phyloP scores from a whole-genome alignment of 2,888 invertebrate genomes.

The Tetropium fuscum region DNA sequence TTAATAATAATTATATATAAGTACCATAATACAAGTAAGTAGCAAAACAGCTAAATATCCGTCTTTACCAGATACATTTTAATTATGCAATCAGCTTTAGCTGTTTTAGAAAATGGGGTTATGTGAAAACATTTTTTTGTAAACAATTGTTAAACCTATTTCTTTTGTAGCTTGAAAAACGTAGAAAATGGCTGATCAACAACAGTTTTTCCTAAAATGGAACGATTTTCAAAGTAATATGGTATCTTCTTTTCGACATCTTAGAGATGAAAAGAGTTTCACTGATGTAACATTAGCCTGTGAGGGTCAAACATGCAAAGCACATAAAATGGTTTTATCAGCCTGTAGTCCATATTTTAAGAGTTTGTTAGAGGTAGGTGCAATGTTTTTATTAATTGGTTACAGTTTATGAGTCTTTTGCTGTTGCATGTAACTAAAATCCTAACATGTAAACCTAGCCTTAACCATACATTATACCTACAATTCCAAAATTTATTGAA shows the following conservation, averaged over 20 bases:
- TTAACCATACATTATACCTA: no score
- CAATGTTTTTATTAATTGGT: no score
- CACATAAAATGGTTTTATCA: slow-evolving; percentile 96
- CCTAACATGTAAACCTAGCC: no score
- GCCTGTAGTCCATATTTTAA: slow-evolving; percentile 97
- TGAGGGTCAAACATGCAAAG: slow-evolving; percentile 95
- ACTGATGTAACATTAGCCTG: slow-evolving; percentile 95
- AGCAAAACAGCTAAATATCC: slow-evolving; percentile 8
- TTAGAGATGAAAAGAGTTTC: slow-evolving; percentile 93
- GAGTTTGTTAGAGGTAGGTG: slow-evolving; percentile 85
- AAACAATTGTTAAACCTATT: slow-evolving; percentile 30
- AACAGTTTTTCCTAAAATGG: slow-evolving; percentile 97
- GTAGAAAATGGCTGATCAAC: slow-evolving; percentile 87
- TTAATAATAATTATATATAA: slow-evolving; percentile 45
- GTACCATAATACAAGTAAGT: slow-evolving; percentile 42
- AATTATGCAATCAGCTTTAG: not conserved
- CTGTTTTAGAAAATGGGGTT: slow-evolving; percentile 31
- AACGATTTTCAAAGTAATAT: slow-evolving; percentile 97
- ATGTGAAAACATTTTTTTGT: slow-evolving; percentile 21
- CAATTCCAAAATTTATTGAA: no score
- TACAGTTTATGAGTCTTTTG: no score
- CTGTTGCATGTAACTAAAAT: no score
- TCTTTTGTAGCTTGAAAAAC: slow-evolving; percentile 20
- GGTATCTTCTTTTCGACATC: slow-evolving; percentile 94
- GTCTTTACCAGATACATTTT: not conserved